Base-by-base conservation (phyloP, 2,113 vertebrate species). In the Ammospiza caudacuta region DNA sequence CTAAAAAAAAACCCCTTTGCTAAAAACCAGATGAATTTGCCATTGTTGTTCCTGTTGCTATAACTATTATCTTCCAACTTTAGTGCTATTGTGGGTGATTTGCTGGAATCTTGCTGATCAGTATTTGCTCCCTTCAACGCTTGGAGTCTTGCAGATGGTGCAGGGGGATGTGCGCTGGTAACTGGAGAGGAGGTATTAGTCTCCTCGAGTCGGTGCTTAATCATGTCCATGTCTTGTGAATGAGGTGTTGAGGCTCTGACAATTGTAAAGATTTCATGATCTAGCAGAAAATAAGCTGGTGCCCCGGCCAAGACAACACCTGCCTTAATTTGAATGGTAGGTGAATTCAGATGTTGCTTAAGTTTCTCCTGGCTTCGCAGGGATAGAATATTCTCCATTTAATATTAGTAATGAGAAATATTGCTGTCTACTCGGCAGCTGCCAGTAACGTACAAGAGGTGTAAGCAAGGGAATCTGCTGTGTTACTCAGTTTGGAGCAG, bases 241-340 rank as follows among this genome's bases (percentile, higher is more conserved):
- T 75, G 75, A 90, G 79, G 83, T 90, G 88, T 68, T 87, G 92
- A 88, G 62, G 37, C 25, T 93, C 68, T 64, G 79, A 94, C 63
- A 92, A 59, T 89, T 90, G 76, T 80, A 89, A 95, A 89, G 61
- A 52, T 92, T 94, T 95, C 80, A 75, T 70, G 76, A 90, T 90
- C 41, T 72, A 89, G 57, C 61, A 87, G 47, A 94, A 94, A 92
- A 87, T 59, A 75, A 15, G 3, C 29, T 51, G 8, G 20, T 88
- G 37, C 46, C 43, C 21, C 39, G 33, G 55, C 12, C 3, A 6
- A 5, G 24, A 52, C 23, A 66, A 23, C 14, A 20, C 4, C 9
- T 6, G 5, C 15, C 49, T 90, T 46, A 72, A 29, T 93, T 62
- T 91, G 41, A 39, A 41, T 69, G 78, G 44, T 44, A 44, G 58